Base-by-base conservation (phyloP, 2,888 invertebrate species). In the Fragum whitleyi region DNA sequence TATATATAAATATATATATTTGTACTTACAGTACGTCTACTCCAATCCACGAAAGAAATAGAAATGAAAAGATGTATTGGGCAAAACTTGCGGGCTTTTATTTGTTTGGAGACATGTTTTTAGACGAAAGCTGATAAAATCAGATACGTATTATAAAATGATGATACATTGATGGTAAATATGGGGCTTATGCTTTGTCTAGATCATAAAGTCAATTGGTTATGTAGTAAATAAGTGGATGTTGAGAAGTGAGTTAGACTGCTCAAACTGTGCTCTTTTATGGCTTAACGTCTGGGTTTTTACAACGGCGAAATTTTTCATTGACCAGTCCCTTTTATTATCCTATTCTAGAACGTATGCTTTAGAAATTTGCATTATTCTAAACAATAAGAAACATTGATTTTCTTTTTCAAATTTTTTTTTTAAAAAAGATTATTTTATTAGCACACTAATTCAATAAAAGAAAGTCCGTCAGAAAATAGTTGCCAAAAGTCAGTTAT, bases 121-220 rank as follows among this genome's bases (percentile, higher is more conserved):
- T 21, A 61, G 29, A 36, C 21, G n/a, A 65, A 65, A 65, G 65
- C 65, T 42, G 65, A 65, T 65, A 65, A 65, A 65, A 42, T 65
- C 36, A 65, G 39, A 65, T 65, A 65, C n/a, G 65, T 65, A 65
- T 65, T 65, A 42, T 21, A 21, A 65, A n/a, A 42, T 42, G 65
- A 65, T 65, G 65, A 65, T 65, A 42, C 42, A 65, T 26, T 65
- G 65, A 65, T 42, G 42, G 28, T 5, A 42, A 42, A 65, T 14
- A 23, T 11, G 26, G 28, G 36, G 42, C 32, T 23, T 36, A 65
- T 42, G 26, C 65, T 42, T 65, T 65, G 65, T 65, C 23, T 65
- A 32, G 7, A 36, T 65, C 65, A 65, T 65, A 61, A 61, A 65
- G 65, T 65, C 42, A 16, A 23, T 42, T 65, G 42, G 65, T 65